Evolutionary conservation across 2,888 invertebrate genomes (phyloP).

Genomic region (Drosophila greeni): DNA sequence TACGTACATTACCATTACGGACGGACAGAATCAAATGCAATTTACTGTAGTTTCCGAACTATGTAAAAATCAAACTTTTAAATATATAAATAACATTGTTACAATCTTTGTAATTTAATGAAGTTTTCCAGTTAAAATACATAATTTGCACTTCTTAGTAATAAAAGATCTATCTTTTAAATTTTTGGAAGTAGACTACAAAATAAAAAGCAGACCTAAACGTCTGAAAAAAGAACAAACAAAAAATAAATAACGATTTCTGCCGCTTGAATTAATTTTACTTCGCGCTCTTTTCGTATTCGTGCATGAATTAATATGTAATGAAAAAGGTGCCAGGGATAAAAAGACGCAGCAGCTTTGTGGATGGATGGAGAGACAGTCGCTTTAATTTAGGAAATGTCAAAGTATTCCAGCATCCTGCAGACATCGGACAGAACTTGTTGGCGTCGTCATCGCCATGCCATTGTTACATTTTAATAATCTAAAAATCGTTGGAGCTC

Average conservation of each 20-base stretch:
- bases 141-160: too few relatives aligned
- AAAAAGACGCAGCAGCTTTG: conserved; percentile 5
- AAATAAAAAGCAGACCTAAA: not conserved
- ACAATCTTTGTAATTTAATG: not conserved
- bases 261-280: conserved; percentile 5
- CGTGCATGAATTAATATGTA: conserved; percentile 62
- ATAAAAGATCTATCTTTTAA: not conserved
- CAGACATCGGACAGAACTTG: conserved; percentile 11
- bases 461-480: conserved; percentile 62
- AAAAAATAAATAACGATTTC: not conserved
- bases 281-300: conserved; percentile 43
- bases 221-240: not conserved
- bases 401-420: conserved; percentile 48
- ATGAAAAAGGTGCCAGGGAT: conserved; percentile 55
- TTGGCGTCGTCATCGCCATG: conserved; percentile 23
- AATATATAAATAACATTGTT: too few relatives aligned
- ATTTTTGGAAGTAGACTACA: not conserved
- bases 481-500: conserved; percentile 61
- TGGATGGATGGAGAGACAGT: conserved; percentile 37
- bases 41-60: too few relatives aligned
- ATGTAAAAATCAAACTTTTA: too few relatives aligned
- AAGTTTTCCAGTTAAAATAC: too few relatives aligned
- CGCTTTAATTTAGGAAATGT: conserved; percentile 69
- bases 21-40: too few relatives aligned
- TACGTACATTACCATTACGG: too few relatives aligned